Conservation (phyloP, 1,140 invertebrate species). For the Charaxes varanes region DNA sequence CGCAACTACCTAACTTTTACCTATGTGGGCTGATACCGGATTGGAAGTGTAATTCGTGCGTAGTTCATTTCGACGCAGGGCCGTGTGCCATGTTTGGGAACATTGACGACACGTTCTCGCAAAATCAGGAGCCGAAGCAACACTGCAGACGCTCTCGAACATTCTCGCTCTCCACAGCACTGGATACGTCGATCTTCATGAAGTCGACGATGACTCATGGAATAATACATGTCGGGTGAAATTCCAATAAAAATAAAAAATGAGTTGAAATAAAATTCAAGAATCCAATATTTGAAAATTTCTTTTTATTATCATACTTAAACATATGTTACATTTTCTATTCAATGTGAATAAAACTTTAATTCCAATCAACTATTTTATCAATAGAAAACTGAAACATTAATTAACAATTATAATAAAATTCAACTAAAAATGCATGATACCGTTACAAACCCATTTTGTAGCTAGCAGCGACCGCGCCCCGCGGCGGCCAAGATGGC, state of each 20-base stretch:
- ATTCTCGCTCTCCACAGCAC: slow-evolving; percentile 29
- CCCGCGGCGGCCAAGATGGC: slow-evolving; percentile 69
- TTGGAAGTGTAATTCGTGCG: slow-evolving; percentile 30
- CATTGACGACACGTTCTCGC: slow-evolving; percentile 21
- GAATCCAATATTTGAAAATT: slow-evolving; percentile 38
- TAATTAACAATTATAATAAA: slow-evolving; percentile 38
- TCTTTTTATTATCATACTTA: slow-evolving; percentile 66
- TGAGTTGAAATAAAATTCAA: slow-evolving; percentile 42
- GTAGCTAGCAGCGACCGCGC: slow-evolving; percentile 55
- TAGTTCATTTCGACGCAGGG: slow-evolving; percentile 29
- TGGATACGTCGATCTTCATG: slow-evolving; percentile 40
- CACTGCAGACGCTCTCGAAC: slow-evolving; percentile 15
- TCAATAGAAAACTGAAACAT: slow-evolving; percentile 65
- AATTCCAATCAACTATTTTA: slow-evolving; percentile 62
- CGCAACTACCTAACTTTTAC: slow-evolving; percentile 59
- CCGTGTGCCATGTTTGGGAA: slow-evolving; percentile 21
- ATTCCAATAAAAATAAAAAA: slow-evolving; percentile 39
- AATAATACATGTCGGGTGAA: slow-evolving; percentile 69
- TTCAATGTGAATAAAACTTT: slow-evolving; percentile 70
- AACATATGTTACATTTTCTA: slow-evolving; percentile 72
- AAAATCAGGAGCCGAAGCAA: slow-evolving; percentile 21
- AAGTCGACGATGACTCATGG: slow-evolving; percentile 65
- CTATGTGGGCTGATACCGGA: slow-evolving; percentile 68
- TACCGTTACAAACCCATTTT: slow-evolving; percentile 72
- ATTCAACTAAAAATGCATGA: slow-evolving; percentile 66